Evolutionary conservation across 2,797 vertebrate genomes (phyloP), one percentile per base, ranked within the genome.

Genomic region (Sebastes elongatus): DNA sequence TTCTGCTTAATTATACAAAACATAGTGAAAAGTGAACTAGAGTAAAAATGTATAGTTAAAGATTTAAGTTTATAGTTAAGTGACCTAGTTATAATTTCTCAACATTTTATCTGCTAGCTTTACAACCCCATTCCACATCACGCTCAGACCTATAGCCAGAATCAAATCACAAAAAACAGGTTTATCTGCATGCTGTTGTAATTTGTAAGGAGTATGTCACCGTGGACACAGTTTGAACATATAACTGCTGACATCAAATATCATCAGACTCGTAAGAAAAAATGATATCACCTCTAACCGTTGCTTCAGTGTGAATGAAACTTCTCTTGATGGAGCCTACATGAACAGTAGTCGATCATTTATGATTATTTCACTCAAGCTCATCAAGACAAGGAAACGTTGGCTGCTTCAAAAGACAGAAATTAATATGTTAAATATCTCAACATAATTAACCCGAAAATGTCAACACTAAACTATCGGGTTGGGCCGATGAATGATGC

Each of bases 251-350:
- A 57, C 5, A 70, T 38, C 4, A 38, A 13, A 10, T 23, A 18
- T 33, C 2, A 22, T 32, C 7, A 55, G 10, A 55, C 28, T 33
- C 59, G 1, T 0, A 42, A 42, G 38, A 61, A 10, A 61, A 32
- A 0, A 61, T 22, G 0, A 13, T 10, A 0, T 28, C 25, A 16
- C 56, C 25, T 18, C 16, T 32, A 32, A 32, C 0, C 5, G 59
- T 28, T 63, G 32, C 32, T 7, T 35, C 11, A 35, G 32, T 23
- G n/a, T 27, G 10, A 46, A 4, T 55, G 20, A 32, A 53, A 53
- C 3, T n/a, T 13, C 27, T n/a, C 3, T 11, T 33, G n/a, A 71
- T 30, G 18, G 13, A 62, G n/a, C 13, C 7, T 4, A 23, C 2
- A 62, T 18, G n/a, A 23, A 23, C 23, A 23, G 23, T 23, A 23